phyloP scores from a whole-genome alignment of 2,113 vertebrate species.

The Psophia crepitans region DNA sequence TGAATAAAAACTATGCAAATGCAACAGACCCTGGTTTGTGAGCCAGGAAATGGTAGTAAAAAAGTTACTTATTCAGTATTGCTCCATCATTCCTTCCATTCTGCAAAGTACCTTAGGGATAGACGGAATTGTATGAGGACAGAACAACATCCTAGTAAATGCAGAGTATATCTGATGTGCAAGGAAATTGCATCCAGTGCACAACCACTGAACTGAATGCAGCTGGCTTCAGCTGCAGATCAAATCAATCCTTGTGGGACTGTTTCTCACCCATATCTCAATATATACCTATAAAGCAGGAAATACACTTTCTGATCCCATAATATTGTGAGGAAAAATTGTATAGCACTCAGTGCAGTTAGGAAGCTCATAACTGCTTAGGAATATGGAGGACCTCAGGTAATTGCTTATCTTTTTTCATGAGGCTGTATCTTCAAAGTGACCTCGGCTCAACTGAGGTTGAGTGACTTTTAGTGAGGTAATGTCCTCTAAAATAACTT shows the following conservation, averaged over 20 bases:
- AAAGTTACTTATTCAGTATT: neutral
- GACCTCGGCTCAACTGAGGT: neutral
- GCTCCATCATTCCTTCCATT: neutral
- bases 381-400: neutral
- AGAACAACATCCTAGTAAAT: neutral
- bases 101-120: neutral
- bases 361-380: neutral
- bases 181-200: neutral
- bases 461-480: neutral
- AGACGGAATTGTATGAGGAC: neutral
- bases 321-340: neutral
- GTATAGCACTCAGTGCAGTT: neutral
- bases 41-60: neutral
- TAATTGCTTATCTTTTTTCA: neutral
- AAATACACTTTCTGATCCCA: neutral
- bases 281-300: neutral
- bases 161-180: neutral
- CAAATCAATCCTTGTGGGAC: neutral
- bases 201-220: neutral
- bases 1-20: neutral
- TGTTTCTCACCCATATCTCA: neutral
- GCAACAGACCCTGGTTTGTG: neutral
- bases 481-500: neutral
- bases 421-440: neutral
- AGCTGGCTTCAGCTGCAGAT: neutral